Evolutionary conservation across 2,797 vertebrate species (phyloP).

Genomic region (Spinus olivaceus): DNA sequence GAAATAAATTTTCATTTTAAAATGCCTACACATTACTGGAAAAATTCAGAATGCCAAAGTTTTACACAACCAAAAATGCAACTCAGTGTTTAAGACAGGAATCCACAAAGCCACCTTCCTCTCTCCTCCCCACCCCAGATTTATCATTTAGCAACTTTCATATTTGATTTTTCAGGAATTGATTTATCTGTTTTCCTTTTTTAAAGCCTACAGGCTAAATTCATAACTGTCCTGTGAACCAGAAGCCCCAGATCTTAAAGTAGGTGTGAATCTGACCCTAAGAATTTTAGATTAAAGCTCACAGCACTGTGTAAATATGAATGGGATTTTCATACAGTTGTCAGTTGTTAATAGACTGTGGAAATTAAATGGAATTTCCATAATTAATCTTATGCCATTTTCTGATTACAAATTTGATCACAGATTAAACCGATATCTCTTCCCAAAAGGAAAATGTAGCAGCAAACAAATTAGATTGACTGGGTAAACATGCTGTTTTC

Average conservation of each 20-base stretch:
- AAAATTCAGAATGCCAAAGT: not conserved
- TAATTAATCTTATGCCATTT: constrained; percentile 69
- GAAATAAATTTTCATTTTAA: not conserved
- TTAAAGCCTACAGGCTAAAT: not conserved
- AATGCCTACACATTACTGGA: not conserved
- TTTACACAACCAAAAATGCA: not conserved
- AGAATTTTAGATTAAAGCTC: constrained; percentile 13
- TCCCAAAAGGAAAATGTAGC: constrained; percentile 19
- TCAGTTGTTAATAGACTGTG: constrained; percentile 66
- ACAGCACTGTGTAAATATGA: constrained; percentile 48
- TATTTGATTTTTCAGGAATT: not conserved
- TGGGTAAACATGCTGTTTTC: not conserved
- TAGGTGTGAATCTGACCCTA: not conserved
- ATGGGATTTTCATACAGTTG: constrained; percentile 55
- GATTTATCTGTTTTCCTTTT: constrained; percentile 4
- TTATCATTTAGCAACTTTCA: not conserved
- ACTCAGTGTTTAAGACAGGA: not conserved
- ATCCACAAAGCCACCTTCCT: not conserved
- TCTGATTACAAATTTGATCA: constrained; percentile 71
- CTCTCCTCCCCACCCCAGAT: not conserved
- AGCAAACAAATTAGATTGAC: not conserved
- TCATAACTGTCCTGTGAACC: not conserved
- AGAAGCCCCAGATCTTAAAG: not conserved
- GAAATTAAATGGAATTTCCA: constrained; percentile 69
- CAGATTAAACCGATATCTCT: constrained; percentile 45